Conservation (phyloP, 2,888 invertebrate species). For the Caenorhabditis japonica region DNA sequence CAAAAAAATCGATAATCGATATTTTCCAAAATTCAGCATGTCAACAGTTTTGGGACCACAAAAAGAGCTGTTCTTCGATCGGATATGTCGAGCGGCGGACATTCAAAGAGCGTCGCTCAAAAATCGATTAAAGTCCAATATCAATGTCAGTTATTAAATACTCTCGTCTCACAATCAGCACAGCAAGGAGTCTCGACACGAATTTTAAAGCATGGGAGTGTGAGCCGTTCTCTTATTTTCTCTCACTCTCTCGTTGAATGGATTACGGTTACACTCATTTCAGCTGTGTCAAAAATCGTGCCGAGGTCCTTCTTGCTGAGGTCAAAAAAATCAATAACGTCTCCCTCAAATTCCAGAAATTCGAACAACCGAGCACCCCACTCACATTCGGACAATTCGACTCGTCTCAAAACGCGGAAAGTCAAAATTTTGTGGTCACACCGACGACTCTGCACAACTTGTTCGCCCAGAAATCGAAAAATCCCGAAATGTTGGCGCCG, state of each 20-base stretch:
- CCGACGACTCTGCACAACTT: slow-evolving; percentile 48
- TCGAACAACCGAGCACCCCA: slow-evolving; percentile 23
- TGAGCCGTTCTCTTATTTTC: no score
- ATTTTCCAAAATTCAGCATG: slow-evolving; percentile 35
- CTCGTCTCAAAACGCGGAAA: slow-evolving; percentile 41
- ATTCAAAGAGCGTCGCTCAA: slow-evolving; percentile 66
- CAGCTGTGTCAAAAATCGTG: no score
- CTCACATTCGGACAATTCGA: slow-evolving; percentile 3
- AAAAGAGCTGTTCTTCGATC: slow-evolving; percentile 61
- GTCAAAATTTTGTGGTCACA: slow-evolving; percentile 39
- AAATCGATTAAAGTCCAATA: slow-evolving; percentile 66
- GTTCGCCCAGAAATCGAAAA: slow-evolving; percentile 27
- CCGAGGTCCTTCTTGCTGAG: no score
- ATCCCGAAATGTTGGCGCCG: slow-evolving; percentile 35
- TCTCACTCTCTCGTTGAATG: no score
- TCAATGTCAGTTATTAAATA: slow-evolving; percentile 54
- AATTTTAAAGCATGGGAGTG: no score
- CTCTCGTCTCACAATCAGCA: no score
- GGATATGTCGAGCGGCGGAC: slow-evolving; percentile 65
- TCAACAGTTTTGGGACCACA: slow-evolving; percentile 59
- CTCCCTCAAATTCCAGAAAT: slow-evolving; percentile 30
- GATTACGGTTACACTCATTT: no score
- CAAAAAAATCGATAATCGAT: neutral
- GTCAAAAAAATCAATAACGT: no score
- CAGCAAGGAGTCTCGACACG: no score